Evolutionary conservation across 2,888 invertebrate genomes (phyloP).

Genomic region (Nudaria mundana): DNA sequence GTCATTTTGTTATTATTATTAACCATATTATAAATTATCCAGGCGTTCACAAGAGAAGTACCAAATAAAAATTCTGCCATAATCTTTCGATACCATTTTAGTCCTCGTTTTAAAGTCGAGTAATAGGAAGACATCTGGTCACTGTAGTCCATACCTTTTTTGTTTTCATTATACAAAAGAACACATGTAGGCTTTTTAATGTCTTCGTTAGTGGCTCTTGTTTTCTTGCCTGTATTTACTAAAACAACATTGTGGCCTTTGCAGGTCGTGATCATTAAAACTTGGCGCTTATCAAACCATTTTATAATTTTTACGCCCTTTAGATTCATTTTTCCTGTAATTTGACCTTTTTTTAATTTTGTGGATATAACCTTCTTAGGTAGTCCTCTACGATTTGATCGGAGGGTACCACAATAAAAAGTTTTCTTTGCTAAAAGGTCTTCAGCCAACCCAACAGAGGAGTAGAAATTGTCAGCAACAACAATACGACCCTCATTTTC

Average conservation of each 20-base stretch:
- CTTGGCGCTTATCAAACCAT: constrained; percentile 27
- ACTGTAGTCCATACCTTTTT: constrained; percentile 21
- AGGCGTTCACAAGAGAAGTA: constrained; percentile 18
- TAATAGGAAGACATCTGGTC: constrained; percentile 27
- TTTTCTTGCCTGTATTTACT: constrained; percentile 7
- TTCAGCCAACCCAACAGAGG: constrained; percentile 17
- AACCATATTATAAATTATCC: constrained; percentile 1
- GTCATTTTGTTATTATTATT: constrained; percentile 10
- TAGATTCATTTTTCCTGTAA: constrained; percentile 21
- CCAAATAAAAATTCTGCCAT: constrained; percentile 23
- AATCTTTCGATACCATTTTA: constrained; percentile 26
- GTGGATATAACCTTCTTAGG: constrained; percentile 11
- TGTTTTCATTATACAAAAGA: constrained; percentile 16
- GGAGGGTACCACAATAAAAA: constrained; percentile 25
- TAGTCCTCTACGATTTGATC: constrained; percentile 22
- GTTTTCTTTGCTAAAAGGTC: constrained; percentile 23
- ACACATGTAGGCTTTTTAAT: constrained; percentile 15
- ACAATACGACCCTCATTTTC: constrained; percentile 16
- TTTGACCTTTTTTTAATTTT: constrained; percentile 19
- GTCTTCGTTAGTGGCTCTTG: constrained; percentile 1
- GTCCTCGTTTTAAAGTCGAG: constrained; percentile 16
- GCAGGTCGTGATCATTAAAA: constrained; percentile 26
- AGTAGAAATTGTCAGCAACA: constrained; percentile 22
- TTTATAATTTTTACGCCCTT: constrained; percentile 28
- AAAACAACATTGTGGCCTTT: constrained; percentile 25